Base-by-base conservation (phyloP, 2,888 invertebrate genomes). In the Ichneumoninae sp. region DNA sequence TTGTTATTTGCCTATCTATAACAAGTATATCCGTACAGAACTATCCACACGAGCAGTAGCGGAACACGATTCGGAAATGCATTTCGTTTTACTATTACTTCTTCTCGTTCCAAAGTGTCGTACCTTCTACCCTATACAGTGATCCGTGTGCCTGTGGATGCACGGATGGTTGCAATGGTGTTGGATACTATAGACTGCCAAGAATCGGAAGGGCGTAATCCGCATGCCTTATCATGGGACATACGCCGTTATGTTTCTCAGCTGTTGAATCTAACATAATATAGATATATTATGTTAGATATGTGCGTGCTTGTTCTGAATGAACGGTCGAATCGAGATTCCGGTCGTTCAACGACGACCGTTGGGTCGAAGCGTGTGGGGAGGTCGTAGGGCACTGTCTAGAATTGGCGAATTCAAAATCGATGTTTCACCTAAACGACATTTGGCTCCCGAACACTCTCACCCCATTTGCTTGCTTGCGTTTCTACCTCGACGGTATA, bases 351-450 rank as follows among this genome's bases (percentile, higher is more conserved):
- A 40, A 78, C 78, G 68, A 30, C 52, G 69, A 62, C 36, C 52
- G 16, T 74, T 44, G 69, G 69, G 69, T 33, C 19, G 19, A 19
- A 44, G 26, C 2, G 33, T 44, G 33, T 44, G 33, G n/a, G 13
- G 50, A 36, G 54, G 57, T 16, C 26, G 52, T 62, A 50, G 72
- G 33, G 78, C 72, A 40, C 80, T 70, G 80, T 75, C 78, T 77
- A 68, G n/a, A 82, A 86, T 83, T 72, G 68, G 69, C 47, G 78
- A 77, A 72, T 76, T 83, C 72, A 68, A 70, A 84, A 84, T 86
- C 79, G 80, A 86, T 84, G 80, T 83, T 84, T 84, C 83, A 84
- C 79, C 78, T 74, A 78, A 78, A 79, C 75, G 75, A 47, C 75
- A 77, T 84, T 84, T 80, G 33, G 65, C 47, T 74, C 65, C 4